Percentiles rank a stretch among this genome's conserved stretches.
Evolutionary conservation across 2,797 vertebrate species (phyloP).

Genomic region (Sorex maritimensis): DNA sequence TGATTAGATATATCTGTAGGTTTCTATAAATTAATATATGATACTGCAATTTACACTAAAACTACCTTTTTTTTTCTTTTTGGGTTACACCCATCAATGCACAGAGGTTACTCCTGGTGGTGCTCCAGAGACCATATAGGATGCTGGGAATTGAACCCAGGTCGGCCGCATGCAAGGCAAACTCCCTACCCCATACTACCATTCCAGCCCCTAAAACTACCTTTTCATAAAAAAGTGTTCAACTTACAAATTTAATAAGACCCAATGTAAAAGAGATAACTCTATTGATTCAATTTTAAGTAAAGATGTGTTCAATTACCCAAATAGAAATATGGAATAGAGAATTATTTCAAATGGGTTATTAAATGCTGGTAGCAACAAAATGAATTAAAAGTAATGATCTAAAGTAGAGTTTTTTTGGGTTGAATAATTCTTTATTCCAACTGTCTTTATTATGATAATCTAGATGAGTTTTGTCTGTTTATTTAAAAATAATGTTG

Average conservation of each 20-base stretch:
- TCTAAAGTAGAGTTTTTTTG: constrained; percentile 56
- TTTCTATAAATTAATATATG: constrained; percentile 1
- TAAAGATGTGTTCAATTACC: constrained; percentile 50
- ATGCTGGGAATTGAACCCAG: too few relatives aligned
- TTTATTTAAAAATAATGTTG: not conserved
- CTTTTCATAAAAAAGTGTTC: constrained; percentile 28
- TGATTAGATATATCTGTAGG: constrained; percentile 32
- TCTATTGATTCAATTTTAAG: constrained; percentile 35
- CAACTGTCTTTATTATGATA: constrained; percentile 15
- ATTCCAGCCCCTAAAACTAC: not conserved
- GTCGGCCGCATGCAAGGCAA: too few relatives aligned
- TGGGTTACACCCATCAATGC: too few relatives aligned
- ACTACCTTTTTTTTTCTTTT: too few relatives aligned
- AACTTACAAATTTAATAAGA: constrained; percentile 63
- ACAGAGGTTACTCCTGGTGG: too few relatives aligned
- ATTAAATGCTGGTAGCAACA: constrained; percentile 24
- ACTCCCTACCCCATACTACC: too few relatives aligned
- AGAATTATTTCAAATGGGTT: constrained; percentile 50
- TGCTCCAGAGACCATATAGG: too few relatives aligned
- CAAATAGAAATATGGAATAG: not conserved
- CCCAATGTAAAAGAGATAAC: not conserved
- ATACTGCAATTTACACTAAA: not conserved
- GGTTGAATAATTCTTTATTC: constrained; percentile 57
- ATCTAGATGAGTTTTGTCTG: not conserved
- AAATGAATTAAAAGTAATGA: constrained; percentile 45